These are phyloP conservation scores for Tuberolachnus salignus DNA, from an alignment of 2,888 invertebrate genomes.

Conservation along the genomic window DNA sequence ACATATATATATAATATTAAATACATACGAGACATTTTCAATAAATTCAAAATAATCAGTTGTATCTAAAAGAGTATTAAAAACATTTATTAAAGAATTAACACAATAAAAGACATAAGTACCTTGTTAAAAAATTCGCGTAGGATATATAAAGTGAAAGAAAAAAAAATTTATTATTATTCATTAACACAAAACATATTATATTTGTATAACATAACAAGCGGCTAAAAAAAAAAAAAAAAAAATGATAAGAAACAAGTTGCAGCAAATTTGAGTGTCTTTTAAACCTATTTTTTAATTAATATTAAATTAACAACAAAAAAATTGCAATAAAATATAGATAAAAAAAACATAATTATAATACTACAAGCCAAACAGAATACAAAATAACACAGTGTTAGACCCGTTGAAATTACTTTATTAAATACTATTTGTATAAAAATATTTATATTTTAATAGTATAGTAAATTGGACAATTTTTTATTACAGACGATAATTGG, in stretches of 20 bases:
- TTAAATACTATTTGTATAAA: constrained; percentile 50
- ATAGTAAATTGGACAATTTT: constrained; percentile 26
- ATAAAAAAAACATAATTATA: constrained; percentile 36
- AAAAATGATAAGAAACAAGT: constrained; percentile 6
- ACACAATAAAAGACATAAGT: constrained; percentile 13
- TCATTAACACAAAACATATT: background rate
- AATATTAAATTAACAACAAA: constrained; percentile 36
- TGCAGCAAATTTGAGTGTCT: constrained; percentile 1
- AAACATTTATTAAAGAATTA: constrained; percentile 34
- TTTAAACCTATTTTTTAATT: constrained; percentile 20
- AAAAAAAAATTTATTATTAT: constrained; percentile 1
- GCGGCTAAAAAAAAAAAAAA: constrained; percentile 8
- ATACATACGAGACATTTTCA: background rate
- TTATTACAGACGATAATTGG: constrained; percentile 38
- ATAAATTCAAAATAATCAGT: background rate
- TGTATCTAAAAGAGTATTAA: constrained; percentile 33
- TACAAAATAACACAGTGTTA: constrained; percentile 41
- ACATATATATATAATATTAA: too few species aligned
- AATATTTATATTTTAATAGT: constrained; percentile 47
- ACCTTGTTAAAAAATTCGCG: background rate
- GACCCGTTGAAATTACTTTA: constrained; percentile 29
- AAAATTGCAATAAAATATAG: constrained; percentile 43
- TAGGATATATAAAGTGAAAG: background rate
- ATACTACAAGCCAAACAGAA: constrained; percentile 48
- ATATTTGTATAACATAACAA: constrained; percentile 9